phyloP scores from a whole-genome alignment of 2,888 invertebrate species.

The Oxyscelio sp. region DNA sequence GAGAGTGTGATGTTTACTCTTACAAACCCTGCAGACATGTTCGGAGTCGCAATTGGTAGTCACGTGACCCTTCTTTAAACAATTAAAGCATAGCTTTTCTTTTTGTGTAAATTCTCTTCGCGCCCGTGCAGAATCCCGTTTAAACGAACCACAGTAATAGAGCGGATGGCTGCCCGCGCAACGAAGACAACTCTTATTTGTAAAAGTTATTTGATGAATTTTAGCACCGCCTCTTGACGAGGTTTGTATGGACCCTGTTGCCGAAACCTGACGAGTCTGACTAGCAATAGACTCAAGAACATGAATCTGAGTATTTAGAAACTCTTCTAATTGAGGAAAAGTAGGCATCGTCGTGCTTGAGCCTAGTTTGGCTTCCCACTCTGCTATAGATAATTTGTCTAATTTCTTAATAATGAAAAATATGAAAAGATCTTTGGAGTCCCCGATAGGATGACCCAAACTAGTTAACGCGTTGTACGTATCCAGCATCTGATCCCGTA shows the following conservation, averaged over 20 bases:
- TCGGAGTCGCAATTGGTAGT: neutral
- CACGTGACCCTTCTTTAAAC: neutral
- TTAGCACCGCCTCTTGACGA: neutral
- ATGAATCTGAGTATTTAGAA: too few species aligned
- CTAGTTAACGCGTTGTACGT: too few species aligned
- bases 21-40: neutral
- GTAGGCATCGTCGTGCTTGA: too few species aligned
- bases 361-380: too few species aligned
- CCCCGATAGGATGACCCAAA: too few species aligned
- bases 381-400: too few species aligned
- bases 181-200: neutral
- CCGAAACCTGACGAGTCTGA: neutral
- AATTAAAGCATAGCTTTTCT: neutral
- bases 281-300: slow-evolving; percentile 5
- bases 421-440: too few species aligned
- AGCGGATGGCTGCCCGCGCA: neutral
- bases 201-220: neutral
- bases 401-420: too few species aligned
- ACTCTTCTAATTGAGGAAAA: too few species aligned
- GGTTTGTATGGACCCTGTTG: neutral
- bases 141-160: neutral
- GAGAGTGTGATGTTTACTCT: neutral
- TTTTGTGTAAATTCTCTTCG: neutral
- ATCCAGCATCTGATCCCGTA: too few species aligned
- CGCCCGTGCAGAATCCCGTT: neutral